Conservation (phyloP, 2,888 invertebrate genomes). For the Pollenia labialis region DNA sequence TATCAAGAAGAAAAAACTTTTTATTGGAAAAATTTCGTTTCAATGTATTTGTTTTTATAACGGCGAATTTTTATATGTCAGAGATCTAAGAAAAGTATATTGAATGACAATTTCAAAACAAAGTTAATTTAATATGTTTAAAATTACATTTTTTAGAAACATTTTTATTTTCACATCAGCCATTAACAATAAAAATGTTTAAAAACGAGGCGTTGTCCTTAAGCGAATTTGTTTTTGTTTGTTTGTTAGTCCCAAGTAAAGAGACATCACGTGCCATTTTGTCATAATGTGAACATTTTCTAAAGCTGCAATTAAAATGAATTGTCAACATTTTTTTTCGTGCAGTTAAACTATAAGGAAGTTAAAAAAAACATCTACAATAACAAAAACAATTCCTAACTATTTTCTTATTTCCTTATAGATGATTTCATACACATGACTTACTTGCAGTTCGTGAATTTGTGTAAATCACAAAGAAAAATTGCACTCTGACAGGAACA, state of each 20-base stretch:
- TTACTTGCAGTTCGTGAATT: neutral
- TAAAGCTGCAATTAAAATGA: constrained; percentile 49
- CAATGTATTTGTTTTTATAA: no score
- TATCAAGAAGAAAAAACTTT: neutral
- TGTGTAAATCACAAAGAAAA: constrained; percentile 2
- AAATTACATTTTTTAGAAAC: neutral
- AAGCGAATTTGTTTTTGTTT: neutral
- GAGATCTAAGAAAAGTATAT: neutral
- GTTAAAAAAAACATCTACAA: constrained; percentile 17
- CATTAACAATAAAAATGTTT: neutral
- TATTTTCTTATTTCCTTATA: constrained; percentile 34
- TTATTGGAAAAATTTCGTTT: no score
- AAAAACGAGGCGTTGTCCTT: constrained; percentile 14
- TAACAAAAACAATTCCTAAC: constrained; percentile 10
- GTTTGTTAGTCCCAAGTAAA: neutral
- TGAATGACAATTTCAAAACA: neutral
- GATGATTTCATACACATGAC: constrained; percentile 5
- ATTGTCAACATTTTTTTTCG: constrained; percentile 54
- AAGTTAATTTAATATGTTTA: no score
- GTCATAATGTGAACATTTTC: constrained; percentile 43
- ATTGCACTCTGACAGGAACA: constrained; percentile 4
- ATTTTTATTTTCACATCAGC: neutral
- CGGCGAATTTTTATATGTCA: neutral
- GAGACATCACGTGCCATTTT: constrained; percentile 58
- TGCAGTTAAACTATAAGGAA: constrained; percentile 58